Percentiles rank a stretch among this genome's conserved stretches.
Evolutionary conservation across 2,797 vertebrate species (phyloP).

Genomic region (Cetoscarus ocellatus): DNA sequence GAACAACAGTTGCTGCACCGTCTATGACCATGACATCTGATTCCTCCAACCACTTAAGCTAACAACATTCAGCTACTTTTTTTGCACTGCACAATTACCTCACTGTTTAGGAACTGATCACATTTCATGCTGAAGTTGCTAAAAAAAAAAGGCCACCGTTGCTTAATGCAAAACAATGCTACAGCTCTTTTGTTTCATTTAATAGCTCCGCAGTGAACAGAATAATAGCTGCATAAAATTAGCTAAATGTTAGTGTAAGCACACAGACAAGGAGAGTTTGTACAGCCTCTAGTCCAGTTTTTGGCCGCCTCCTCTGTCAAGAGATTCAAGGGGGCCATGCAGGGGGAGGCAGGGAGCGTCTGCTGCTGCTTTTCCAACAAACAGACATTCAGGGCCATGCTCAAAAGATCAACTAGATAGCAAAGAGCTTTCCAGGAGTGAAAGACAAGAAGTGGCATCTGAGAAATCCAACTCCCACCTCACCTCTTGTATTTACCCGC

Average conservation of each 20-base stretch:
- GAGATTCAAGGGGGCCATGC: constrained; percentile 63
- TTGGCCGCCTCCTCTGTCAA: constrained; percentile 49
- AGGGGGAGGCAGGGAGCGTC: constrained; percentile 55
- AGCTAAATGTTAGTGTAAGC: constrained; percentile 33
- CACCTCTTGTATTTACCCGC: constrained; percentile 10
- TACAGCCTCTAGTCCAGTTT: constrained; percentile 57
- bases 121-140: constrained; percentile 72
- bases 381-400: constrained; percentile 49
- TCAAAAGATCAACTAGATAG: constrained; percentile 26
- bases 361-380: constrained; percentile 65
- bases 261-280: constrained; percentile 29
- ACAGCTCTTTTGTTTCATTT: constrained; percentile 59
- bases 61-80: constrained; percentile 20
- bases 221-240: constrained; percentile 44
- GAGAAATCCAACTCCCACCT: constrained; percentile 7
- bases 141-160: constrained; percentile 48
- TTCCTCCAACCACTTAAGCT: constrained; percentile 37
- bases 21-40: constrained; percentile 43
- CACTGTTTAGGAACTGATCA: constrained; percentile 51
- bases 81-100: constrained; percentile 33
- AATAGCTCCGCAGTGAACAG: constrained; percentile 44
- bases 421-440: constrained; percentile 31
- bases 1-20: constrained; percentile 38
- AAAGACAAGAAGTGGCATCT: constrained; percentile 22
- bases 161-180: constrained; percentile 45